Base-by-base conservation (phyloP, 2,113 vertebrate species). In the Pseudorectes ferrugineus region DNA sequence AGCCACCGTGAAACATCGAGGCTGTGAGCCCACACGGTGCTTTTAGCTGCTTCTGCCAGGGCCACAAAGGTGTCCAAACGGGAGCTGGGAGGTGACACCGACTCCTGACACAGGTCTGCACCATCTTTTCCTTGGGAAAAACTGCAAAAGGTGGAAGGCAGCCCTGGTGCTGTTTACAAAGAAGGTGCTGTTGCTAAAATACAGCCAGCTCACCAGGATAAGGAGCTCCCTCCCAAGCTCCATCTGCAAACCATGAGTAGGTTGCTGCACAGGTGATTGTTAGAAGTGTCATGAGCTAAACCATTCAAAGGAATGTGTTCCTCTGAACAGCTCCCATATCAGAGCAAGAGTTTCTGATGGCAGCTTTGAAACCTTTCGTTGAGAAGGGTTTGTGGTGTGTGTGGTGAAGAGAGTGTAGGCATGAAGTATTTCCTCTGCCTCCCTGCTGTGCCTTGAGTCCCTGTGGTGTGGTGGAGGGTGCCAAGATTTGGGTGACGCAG, bases 1-100 rank as follows among this genome's bases (percentile, higher is more conserved):
- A 90, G 10, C 11, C 0, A 3, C 16, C 0, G 0, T 46, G 62
- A 79, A 70, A 35, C 1, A 0, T 2, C 2, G 3, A 70, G 48
- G n/a, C 33, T 45, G 5, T 33, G 26, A 94, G 18, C 57, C 49
- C 25, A 40, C 24, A 2, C 6, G 28, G 17, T 55, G 24, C 29
- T 52, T 88, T 45, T 19, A 68, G 28, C 40, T 58, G 15, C 63
- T 42, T 13, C 54, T 85, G 36, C 12, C 49, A 63, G 18, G 29
- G 19, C 21, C 52, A 25, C 13, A 24, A 26, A 54, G 3, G 15
- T 46, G 20, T 70, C 51, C 24, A 42, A 13, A 46, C 1, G 10
- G 42, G 35, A 72, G 10, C 20, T 76, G 24, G 2, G 36, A 76
- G 22, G 23, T 76, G 9, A 7, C 26, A 65, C 18, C 31, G n/a